A percentile compares a stretch with the other conserved stretches of the same genome.
Evolutionary conservation across 2,888 invertebrate genomes (phyloP).

Genomic region (Pandemis corylana): DNA sequence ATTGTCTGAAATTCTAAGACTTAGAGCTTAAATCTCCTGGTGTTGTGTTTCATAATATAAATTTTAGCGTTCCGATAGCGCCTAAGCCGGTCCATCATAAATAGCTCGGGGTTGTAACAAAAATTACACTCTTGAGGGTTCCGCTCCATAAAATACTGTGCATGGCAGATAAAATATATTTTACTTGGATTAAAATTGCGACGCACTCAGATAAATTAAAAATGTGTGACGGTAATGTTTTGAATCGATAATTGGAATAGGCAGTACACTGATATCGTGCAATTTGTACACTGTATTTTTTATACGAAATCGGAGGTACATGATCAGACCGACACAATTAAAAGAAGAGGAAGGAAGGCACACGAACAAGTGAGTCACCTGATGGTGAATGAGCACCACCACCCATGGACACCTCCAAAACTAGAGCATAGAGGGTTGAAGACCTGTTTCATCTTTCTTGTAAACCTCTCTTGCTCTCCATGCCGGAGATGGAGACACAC

Average conservation of each 20-base stretch:
- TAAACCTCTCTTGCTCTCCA: too few relatives aligned
- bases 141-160: conserved; percentile 64
- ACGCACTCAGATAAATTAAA: conserved; percentile 43
- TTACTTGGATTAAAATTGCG: conserved; percentile 66
- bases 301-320: too few relatives aligned
- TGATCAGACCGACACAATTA: too few relatives aligned
- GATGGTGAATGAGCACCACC: too few relatives aligned
- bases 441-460: too few relatives aligned
- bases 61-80: conserved; percentile 70
- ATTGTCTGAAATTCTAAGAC: conserved; percentile 20
- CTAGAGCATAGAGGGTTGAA: too few relatives aligned
- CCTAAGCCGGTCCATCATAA: conserved; percentile 67
- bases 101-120: conserved; percentile 66
- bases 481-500: too few relatives aligned
- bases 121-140: conserved; percentile 67
- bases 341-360: too few relatives aligned
- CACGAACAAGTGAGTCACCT: too few relatives aligned
- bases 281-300: too few relatives aligned
- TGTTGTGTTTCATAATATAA: conserved; percentile 57
- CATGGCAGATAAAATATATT: conserved; percentile 64
- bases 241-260: not conserved
- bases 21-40: conserved; percentile 41
- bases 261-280: too few relatives aligned
- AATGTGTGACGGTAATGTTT: not conserved
- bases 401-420: too few relatives aligned